Evolutionary conservation across 2,113 vertebrate species (phyloP).

Genomic region (Lonchura striata): DNA sequence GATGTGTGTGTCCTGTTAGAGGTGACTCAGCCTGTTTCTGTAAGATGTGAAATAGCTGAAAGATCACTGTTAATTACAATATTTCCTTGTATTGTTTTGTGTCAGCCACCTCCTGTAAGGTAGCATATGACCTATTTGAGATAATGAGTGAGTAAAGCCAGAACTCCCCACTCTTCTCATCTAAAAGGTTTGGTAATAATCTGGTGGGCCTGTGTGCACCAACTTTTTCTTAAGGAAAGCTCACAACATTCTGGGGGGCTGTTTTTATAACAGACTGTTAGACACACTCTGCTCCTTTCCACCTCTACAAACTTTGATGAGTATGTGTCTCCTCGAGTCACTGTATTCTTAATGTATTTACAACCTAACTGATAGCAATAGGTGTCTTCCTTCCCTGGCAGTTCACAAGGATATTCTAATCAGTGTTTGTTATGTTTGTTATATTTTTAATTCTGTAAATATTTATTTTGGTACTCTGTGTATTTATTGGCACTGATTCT

Average conservation of each 20-base stretch:
- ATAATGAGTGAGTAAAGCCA: background rate
- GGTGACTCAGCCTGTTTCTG: background rate
- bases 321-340: background rate
- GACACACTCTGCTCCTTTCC: constrained; percentile 7
- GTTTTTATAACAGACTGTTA: constrained; percentile 67
- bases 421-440: constrained; percentile 73
- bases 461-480: constrained; percentile 79
- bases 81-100: background rate
- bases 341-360: constrained; percentile 31
- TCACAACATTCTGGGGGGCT: constrained; percentile 25
- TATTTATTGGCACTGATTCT: constrained; percentile 73
- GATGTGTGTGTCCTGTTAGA: background rate
- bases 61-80: constrained; percentile 18
- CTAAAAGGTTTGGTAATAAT: constrained; percentile 15
- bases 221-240: constrained; percentile 32
- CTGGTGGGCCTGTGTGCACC: background rate
- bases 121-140: background rate
- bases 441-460: constrained; percentile 80
- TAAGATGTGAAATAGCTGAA: background rate
- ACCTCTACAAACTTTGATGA: background rate
- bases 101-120: background rate
- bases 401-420: constrained; percentile 69
- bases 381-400: constrained; percentile 54
- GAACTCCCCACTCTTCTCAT: background rate
- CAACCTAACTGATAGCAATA: constrained; percentile 71